These are phyloP conservation scores for Stichodactyla mertensii DNA, from an alignment of 64 coral and sea anemone genomes.

Conservation along the genomic window DNA sequence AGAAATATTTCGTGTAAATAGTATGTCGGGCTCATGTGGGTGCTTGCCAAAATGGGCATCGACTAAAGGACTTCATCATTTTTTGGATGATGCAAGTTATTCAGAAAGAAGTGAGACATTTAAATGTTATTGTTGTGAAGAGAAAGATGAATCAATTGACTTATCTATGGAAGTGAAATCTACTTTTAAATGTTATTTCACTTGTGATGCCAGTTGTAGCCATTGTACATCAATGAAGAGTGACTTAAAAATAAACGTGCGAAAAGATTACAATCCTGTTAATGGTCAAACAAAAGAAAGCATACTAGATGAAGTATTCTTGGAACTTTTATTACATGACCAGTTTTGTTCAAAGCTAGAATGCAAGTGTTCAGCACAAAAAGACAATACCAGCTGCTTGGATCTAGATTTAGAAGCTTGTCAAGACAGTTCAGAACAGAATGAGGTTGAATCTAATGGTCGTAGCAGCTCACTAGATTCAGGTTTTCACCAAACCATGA, in stretches of 20 bases:
- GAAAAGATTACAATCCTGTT: not conserved
- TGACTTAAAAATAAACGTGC: not conserved
- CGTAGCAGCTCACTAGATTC: conserved; percentile 76
- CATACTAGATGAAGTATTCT: not conserved
- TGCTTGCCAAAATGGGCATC: conserved; percentile 36
- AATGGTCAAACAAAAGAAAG: not conserved
- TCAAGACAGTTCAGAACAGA: conserved; percentile 36
- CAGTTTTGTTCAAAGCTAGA: not conserved
- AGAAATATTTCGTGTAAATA: conserved; percentile 25
- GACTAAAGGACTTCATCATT: conserved; percentile 63
- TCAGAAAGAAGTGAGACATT: conserved; percentile 48
- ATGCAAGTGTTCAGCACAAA: conserved; percentile 10
- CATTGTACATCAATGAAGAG: not conserved
- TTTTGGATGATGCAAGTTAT: conserved; percentile 34
- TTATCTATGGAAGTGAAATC: not conserved
- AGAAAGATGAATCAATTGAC: not conserved
- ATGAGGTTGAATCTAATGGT: conserved; percentile 46
- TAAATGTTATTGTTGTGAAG: conserved; percentile 74
- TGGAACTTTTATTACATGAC: conserved; percentile 9
- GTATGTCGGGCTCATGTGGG: conserved; percentile 14
- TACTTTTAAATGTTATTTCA: conserved; percentile 39
- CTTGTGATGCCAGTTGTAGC: not conserved
- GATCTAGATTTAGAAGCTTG: conserved; percentile 46
- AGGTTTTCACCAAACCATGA: conserved; percentile 40
- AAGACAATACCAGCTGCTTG: conserved; percentile 10